Base-by-base conservation (phyloP, 2,888 invertebrate genomes). In the Drosophila anomelani region DNA sequence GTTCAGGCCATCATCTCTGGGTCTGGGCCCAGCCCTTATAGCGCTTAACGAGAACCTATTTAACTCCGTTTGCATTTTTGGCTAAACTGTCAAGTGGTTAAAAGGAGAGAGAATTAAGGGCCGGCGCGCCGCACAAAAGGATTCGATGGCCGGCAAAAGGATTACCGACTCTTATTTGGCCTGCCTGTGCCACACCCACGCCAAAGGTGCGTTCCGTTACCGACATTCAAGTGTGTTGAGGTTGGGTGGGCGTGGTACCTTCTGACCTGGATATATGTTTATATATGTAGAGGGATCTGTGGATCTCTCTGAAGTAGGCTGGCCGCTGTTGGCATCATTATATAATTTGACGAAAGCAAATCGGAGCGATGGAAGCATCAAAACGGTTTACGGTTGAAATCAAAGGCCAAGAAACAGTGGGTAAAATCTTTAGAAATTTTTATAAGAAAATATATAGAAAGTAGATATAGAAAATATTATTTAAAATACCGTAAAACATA, bases 21-120 rank as follows among this genome's bases (percentile, higher is more conserved):
- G 38, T 13, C 17, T 54, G 9, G 46, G 49, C 66, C 66, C 43
- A 63, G 69, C 64, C 55, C 75, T 77, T 89, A 89, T 36, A 70
- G 63, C 64, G 51, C 75, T 77, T 89, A 89, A 89, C 89, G 78
- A 89, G 88, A 89, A 89, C 84, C 90, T 89, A 85, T 89, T 89
- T 89, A 89, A 88, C 88, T 82, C 85, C 74, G 74, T 81, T 82
- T 76, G 71, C 68, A 75, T 71, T 84, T 86, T 83, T 77, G 85
- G 75, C 69, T 81, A 88, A 88, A 87, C 83, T 89, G 88, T 88
- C 88, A 89, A 89, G 88, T 88, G 85, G 86, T 57, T 53, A 53
- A 51, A 34, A 58, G 66, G 38, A 56, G 29, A 47, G 49, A 13
- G 23, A 71, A 54, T 29, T 17, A 47, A 49, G 51, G 41, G 47